Base-by-base conservation (phyloP, 2,888 invertebrate species). In the Vannuccia rotundouncinata region DNA sequence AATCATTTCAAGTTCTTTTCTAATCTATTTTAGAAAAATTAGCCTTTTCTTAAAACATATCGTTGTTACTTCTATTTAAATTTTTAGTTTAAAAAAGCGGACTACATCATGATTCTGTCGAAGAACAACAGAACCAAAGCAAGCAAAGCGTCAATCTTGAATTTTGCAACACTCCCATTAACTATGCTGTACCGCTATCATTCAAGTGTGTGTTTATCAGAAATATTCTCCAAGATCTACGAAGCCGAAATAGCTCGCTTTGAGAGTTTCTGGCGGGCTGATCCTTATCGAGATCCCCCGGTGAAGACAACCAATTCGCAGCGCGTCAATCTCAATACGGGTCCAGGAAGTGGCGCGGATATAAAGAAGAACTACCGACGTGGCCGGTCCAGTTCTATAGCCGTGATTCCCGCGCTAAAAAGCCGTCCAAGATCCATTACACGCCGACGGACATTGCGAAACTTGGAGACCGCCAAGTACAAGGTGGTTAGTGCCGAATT, bases 101-200 rank as follows among this genome's bases (percentile, higher is more conserved):
- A n/a, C n/a, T n/a, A n/a, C n/a, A n/a, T n/a, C n/a, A n/a, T n/a
- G n/a, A n/a, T n/a, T n/a, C n/a, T n/a, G n/a, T n/a, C n/a, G n/a
- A n/a, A n/a, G n/a, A n/a, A n/a, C n/a, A n/a, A n/a, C n/a, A n/a
- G n/a, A n/a, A n/a, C n/a, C n/a, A n/a, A n/a, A n/a, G n/a, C 27
- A 27, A 73, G 76, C 29, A 28, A 22, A 29, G 25, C n/a, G n/a
- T n/a, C n/a, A n/a, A n/a, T 78, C n/a, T 66, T 80, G 22, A 79
- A 79, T 13, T 45, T 59, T 29, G 59, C 78, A 1, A 76, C 80
- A 1, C 30, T 79, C 27, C 80, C 80, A 80, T 22, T 80, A 22
- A 80, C 78, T 27, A 31, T 80, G 29, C 60, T 80, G 1, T 80
- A 80, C 30, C 79, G 80, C n/a, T 80, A 80, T 66, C 80, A 80